Evolutionary conservation across 2,113 vertebrate species (phyloP).

Genomic region (Tachuris rubrigastra): DNA sequence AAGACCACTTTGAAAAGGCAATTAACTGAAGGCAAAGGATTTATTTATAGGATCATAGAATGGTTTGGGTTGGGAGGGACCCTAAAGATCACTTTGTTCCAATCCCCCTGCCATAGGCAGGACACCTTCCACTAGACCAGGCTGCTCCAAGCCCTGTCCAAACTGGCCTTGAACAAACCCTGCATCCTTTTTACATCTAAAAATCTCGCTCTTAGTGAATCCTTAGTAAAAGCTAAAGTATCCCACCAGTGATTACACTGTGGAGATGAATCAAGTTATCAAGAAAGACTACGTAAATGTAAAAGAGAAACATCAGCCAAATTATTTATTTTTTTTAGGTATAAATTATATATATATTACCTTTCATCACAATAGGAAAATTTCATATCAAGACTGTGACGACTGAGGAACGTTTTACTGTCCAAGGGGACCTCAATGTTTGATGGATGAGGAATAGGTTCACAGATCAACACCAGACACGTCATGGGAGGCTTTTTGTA

Average conservation of each 20-base stretch:
- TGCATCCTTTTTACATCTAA: neutral
- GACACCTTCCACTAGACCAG: neutral
- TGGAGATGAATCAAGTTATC: neutral
- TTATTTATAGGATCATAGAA: neutral
- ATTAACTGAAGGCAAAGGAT: neutral
- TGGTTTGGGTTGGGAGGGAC: neutral
- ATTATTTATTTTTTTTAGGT: neutral
- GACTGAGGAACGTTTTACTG: constrained; percentile 97
- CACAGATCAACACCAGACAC: constrained; percentile 94
- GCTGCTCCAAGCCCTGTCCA: neutral
- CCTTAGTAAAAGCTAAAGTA: neutral
- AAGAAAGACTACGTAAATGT: neutral
- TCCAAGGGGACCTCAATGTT: constrained; percentile 97
- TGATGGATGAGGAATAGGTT: constrained; percentile 95
- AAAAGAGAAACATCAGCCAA: neutral
- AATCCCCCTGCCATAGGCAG: neutral
- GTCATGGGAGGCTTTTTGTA: constrained; percentile 86
- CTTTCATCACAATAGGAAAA: constrained; percentile 99
- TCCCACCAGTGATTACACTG: neutral
- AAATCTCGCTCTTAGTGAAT: neutral
- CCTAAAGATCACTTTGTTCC: neutral
- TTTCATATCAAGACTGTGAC: constrained; percentile 98
- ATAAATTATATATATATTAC: constrained; percentile 60
- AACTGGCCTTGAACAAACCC: neutral
- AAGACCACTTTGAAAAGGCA: neutral